These are phyloP conservation scores for Drosophila lacteicornis DNA, from an alignment of 1,140 invertebrate species.

Conservation along the genomic window DNA sequence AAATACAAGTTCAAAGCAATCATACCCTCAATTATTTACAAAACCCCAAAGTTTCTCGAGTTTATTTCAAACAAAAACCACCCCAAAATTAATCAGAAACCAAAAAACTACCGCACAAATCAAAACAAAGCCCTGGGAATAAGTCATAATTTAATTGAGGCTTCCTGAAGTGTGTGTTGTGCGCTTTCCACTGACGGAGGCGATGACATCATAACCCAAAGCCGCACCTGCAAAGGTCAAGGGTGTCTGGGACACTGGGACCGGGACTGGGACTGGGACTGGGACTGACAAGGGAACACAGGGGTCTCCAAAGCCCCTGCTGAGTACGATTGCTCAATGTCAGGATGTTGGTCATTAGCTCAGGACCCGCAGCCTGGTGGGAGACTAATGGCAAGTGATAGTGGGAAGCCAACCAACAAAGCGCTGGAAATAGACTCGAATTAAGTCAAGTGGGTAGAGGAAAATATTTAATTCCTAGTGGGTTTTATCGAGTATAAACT, in stretches of 20 bases:
- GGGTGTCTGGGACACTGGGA: neutral
- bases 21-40: too few species aligned
- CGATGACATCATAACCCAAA: conserved; percentile 33
- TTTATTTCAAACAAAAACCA: too few species aligned
- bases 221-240: conserved; percentile 42
- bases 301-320: neutral
- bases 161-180: conserved; percentile 1
- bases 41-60: too few species aligned
- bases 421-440: conserved; percentile 5
- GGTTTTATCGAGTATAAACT: neutral
- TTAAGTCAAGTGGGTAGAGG: conserved; percentile 5
- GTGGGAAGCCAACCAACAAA: neutral
- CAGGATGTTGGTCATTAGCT: conserved; percentile 43
- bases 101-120: neutral
- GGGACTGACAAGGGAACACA: too few species aligned
- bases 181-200: too few species aligned
- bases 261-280: too few species aligned
- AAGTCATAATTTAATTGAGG: conserved; percentile 19
- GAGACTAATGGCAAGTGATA: conserved; percentile 6
- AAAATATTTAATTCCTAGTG: neutral
- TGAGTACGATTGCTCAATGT: conserved; percentile 32
- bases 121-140: neutral
- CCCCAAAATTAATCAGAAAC: neutral
- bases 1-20: neutral
- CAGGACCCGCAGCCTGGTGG: neutral